A percentile compares a stretch with the other conserved stretches of the same genome.
Evolutionary conservation across 2,113 vertebrate species (phyloP).

Genomic region (Pterocles gutturalis): DNA sequence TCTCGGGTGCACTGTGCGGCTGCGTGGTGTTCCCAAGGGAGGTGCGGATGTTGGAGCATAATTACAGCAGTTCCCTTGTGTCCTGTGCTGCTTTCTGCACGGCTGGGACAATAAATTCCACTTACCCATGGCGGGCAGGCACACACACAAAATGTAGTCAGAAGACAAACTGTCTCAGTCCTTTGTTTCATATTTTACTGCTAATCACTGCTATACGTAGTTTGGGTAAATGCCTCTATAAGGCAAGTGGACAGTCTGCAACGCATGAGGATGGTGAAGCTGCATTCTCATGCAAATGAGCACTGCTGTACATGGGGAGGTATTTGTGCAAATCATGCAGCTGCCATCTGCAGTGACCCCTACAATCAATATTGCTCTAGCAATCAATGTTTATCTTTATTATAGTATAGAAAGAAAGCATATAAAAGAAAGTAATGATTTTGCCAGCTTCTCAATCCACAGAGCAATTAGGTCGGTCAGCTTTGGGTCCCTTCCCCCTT

Average conservation of each 20-base stretch:
- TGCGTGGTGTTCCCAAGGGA: not conserved
- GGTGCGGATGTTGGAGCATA: not conserved
- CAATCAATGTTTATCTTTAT: constrained; percentile 69
- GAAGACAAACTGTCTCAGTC: not conserved
- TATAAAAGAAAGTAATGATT: constrained; percentile 26
- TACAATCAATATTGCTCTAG: constrained; percentile 54
- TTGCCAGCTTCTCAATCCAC: not conserved
- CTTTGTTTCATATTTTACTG: constrained; percentile 1
- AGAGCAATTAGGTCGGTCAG: constrained; percentile 51
- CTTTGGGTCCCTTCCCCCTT: constrained; percentile 18
- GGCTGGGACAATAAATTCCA: not conserved
- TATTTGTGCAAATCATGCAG: constrained; percentile 62
- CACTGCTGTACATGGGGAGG: not conserved
- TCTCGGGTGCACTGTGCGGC: fast-evolving
- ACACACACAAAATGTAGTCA: not conserved
- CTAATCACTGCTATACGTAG: not conserved
- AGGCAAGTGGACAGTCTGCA: not conserved
- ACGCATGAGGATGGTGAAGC: not conserved
- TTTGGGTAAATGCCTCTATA: not conserved
- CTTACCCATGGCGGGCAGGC: not conserved
- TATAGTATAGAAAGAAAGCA: constrained; percentile 23
- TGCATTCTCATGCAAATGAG: constrained; percentile 39
- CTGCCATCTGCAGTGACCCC: constrained; percentile 29
- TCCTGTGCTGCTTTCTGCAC: not conserved
- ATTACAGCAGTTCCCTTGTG: not conserved